A percentile compares a stretch with the other conserved stretches of the same genome.
phyloP scores from a whole-genome alignment of 1,140 invertebrate species.

The Melipona quadrifasciata region DNA sequence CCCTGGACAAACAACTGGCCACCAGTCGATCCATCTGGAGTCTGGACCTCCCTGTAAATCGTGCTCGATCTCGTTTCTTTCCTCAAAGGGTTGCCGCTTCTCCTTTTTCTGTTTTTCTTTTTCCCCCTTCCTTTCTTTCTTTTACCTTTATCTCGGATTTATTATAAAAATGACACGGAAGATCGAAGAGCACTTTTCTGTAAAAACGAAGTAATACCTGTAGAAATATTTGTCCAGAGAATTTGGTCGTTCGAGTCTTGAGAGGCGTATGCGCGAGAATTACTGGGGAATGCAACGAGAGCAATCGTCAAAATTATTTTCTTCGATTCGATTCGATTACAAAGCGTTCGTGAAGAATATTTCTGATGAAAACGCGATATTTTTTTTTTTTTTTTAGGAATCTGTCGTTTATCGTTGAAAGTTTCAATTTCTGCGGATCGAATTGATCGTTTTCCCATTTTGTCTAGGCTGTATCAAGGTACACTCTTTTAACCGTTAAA shows the following conservation, averaged over 20 bases:
- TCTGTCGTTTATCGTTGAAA: too few relatives aligned
- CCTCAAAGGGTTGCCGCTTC: not conserved
- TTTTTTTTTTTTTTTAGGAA: too few relatives aligned
- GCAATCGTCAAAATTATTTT: too few relatives aligned
- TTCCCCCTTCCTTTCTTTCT: not conserved
- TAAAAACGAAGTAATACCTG: not conserved
- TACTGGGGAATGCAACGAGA: too few relatives aligned
- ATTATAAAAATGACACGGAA: not conserved
- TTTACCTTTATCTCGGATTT: not conserved
- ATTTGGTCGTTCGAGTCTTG: too few relatives aligned
- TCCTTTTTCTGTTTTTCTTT: not conserved
- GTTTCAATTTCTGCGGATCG: too few relatives aligned
- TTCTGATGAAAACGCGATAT: too few relatives aligned
- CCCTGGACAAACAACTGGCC: slow-evolving; percentile 40
- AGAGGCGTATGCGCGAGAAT: too few relatives aligned
- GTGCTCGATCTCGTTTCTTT: not conserved
- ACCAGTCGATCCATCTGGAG: slow-evolving; percentile 4
- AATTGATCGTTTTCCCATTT: too few relatives aligned
- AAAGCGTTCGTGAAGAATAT: too few relatives aligned
- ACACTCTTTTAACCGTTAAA: not conserved
- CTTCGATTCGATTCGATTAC: too few relatives aligned
- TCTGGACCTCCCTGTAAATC: slow-evolving; percentile 25
- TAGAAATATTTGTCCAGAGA: not conserved
- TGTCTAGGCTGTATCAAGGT: not conserved
- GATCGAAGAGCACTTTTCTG: not conserved